These are phyloP conservation scores for Heteronetta atricapilla DNA, from an alignment of 2,113 vertebrate species.

Conservation along the genomic window DNA sequence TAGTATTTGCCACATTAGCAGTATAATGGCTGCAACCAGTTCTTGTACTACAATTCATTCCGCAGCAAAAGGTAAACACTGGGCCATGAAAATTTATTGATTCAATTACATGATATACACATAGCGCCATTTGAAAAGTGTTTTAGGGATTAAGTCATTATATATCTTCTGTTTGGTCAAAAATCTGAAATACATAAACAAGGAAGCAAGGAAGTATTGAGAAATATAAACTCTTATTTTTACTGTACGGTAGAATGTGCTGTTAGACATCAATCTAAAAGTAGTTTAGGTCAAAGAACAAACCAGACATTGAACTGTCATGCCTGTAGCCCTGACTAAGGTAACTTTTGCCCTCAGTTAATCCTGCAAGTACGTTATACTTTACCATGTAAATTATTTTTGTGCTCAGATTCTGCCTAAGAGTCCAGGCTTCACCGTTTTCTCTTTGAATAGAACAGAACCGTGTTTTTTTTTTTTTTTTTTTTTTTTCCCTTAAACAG, in stretches of 20 bases:
- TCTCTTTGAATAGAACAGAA: neutral
- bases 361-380: neutral
- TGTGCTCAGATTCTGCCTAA: neutral
- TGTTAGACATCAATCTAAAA: neutral
- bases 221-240: slow-evolving; percentile 42
- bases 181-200: slow-evolving; percentile 55
- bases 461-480: no score
- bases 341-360: neutral
- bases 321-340: neutral
- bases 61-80: slow-evolving; percentile 47
- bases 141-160: slow-evolving; percentile 23
- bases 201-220: slow-evolving; percentile 35
- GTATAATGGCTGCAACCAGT: slow-evolving; percentile 21
- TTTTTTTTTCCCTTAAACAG: neutral
- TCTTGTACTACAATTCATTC: slow-evolving; percentile 47
- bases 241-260: slow-evolving; percentile 9
- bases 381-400: slow-evolving; percentile 12
- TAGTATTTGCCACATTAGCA: slow-evolving; percentile 60
- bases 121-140: slow-evolving; percentile 36
- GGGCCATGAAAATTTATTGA: slow-evolving; percentile 49
- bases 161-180: slow-evolving; percentile 31
- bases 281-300: neutral
- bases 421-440: neutral
- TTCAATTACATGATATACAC: slow-evolving; percentile 37
- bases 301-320: slow-evolving; percentile 11